Conservation (phyloP, 2,113 vertebrate species). For the Rhynchomys soricoides region DNA sequence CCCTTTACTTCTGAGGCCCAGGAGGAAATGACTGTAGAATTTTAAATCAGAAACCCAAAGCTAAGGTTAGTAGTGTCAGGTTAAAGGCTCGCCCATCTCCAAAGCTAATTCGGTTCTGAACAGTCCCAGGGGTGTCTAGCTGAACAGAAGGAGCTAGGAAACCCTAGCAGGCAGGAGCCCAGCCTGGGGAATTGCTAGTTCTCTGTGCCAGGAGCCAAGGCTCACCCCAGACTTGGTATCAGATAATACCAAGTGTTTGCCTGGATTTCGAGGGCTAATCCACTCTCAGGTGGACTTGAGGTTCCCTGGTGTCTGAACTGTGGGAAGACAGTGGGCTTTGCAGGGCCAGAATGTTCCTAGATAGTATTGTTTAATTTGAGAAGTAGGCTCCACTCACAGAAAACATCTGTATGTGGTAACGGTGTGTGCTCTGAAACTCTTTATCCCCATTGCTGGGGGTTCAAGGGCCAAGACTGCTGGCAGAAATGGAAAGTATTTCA, state of each 20-base stretch:
- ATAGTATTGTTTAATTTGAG: not conserved
- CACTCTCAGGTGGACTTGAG: slow-evolving; percentile 46
- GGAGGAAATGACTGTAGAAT: slow-evolving; percentile 72
- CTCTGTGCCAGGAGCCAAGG: slow-evolving; percentile 67
- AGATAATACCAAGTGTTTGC: slow-evolving; percentile 75
- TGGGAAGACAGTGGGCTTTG: not conserved
- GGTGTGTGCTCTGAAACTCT: not conserved
- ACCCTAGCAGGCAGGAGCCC: slow-evolving; percentile 76
- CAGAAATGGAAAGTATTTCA: not conserved
- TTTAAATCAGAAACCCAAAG: slow-evolving; percentile 78
- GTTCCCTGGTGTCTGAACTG: slow-evolving; percentile 54
- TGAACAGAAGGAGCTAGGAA: slow-evolving; percentile 77
- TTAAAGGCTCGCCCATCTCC: slow-evolving; percentile 79
- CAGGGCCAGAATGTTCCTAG: not conserved
- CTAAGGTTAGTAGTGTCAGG: slow-evolving; percentile 76
- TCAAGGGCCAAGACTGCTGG: not conserved
- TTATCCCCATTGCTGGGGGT: not conserved
- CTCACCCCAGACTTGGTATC: slow-evolving; percentile 77
- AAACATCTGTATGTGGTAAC: not conserved
- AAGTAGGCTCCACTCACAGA: not conserved
- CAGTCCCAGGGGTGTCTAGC: slow-evolving; percentile 76
- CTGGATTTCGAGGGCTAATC: slow-evolving; percentile 80
- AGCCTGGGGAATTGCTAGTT: slow-evolving; percentile 77
- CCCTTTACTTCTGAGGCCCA: not conserved
- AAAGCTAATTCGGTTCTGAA: slow-evolving; percentile 79